Percentiles rank a stretch among this genome's conserved stretches.
Evolutionary conservation across 2,113 vertebrate species (phyloP).

Genomic region (Ia io): DNA sequence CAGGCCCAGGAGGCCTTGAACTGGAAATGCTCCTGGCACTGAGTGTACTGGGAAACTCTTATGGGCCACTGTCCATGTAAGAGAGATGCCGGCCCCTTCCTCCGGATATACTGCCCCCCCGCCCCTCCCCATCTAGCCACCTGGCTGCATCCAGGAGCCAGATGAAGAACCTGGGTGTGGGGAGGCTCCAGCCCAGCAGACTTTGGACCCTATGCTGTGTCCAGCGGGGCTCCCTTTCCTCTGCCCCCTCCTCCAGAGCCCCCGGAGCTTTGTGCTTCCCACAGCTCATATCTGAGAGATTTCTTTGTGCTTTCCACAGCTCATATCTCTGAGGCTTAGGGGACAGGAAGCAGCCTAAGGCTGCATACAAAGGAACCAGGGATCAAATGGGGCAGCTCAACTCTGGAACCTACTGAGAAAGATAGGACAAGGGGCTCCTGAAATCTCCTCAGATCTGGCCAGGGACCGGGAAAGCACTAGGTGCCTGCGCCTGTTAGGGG

Average conservation of each 20-base stretch:
- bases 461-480: not conserved
- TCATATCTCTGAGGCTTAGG: not conserved
- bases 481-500: not conserved
- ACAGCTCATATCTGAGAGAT: not conserved
- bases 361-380: not conserved
- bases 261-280: not conserved
- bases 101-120: not conserved
- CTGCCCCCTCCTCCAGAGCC: not conserved
- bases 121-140: not conserved
- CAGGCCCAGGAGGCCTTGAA: slow-evolving; percentile 61
- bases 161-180: not conserved
- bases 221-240: not conserved
- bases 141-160: not conserved
- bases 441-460: not conserved
- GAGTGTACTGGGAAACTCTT: not conserved
- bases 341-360: not conserved
- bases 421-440: not conserved
- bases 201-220: slow-evolving; percentile 33
- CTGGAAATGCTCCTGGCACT: slow-evolving; percentile 37
- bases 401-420: not conserved
- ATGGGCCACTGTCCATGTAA: rapidly evolving
- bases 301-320: not conserved
- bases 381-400: not conserved
- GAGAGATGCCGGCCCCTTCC: not conserved
- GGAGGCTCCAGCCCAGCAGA: not conserved